These are phyloP conservation scores for Orchesella cincta DNA, from an alignment of 1,140 invertebrate genomes.

Conservation along the genomic window DNA sequence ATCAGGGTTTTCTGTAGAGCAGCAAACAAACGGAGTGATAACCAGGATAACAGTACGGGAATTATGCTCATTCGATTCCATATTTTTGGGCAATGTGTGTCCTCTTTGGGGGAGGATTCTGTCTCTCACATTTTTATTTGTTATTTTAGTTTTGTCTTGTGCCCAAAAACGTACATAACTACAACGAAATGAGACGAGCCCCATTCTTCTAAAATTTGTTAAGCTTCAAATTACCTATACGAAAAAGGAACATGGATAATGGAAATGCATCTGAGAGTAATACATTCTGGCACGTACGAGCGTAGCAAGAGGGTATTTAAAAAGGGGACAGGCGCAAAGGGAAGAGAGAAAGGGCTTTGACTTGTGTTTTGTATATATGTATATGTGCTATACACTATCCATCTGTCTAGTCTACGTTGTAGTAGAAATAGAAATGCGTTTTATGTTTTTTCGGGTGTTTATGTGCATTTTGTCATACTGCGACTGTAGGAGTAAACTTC, in stretches of 20 bases:
- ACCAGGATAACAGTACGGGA: not conserved
- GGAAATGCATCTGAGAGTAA: not conserved
- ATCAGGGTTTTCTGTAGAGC: not conserved
- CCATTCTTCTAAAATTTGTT: not conserved
- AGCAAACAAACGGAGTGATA: not conserved
- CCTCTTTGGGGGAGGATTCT: too few relatives aligned
- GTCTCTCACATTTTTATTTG: too few relatives aligned
- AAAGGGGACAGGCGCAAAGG: not conserved
- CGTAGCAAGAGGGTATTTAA: not conserved
- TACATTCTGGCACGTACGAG: not conserved
- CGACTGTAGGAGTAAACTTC: not conserved
- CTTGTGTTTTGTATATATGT: not conserved
- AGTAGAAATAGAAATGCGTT: not conserved
- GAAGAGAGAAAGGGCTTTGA: conserved; percentile 14
- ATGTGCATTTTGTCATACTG: not conserved
- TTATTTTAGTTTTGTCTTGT: not conserved
- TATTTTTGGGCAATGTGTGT: too few relatives aligned
- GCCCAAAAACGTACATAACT: too few relatives aligned
- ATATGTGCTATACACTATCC: not conserved
- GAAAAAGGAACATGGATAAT: not conserved
- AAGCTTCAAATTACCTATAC: not conserved
- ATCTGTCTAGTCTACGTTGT: not conserved
- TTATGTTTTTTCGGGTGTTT: not conserved
- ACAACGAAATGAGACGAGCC: too few relatives aligned
- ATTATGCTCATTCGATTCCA: too few relatives aligned